phyloP scores from a whole-genome alignment of 2,888 invertebrate species.

The Colletes collaris region DNA sequence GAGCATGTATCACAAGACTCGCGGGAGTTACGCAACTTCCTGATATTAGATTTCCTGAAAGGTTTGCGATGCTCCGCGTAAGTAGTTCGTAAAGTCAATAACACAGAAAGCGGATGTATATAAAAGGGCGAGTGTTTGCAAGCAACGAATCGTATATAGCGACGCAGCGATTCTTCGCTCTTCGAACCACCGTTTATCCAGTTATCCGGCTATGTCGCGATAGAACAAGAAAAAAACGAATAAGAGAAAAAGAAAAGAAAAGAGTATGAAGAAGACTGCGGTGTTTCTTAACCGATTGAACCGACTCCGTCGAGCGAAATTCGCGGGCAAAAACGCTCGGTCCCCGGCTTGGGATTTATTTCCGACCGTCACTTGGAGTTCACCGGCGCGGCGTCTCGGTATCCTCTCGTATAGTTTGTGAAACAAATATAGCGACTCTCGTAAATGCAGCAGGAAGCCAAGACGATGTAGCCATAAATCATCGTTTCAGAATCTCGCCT shows the following conservation, averaged over 20 bases:
- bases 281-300: constrained; percentile 20
- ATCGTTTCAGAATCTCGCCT: too few species aligned
- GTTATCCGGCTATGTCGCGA: constrained; percentile 7
- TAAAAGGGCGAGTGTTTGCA: constrained; percentile 10
- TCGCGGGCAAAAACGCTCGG: not conserved
- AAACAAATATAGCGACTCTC: too few species aligned
- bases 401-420: not conserved
- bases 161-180: constrained; percentile 6
- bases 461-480: too few species aligned
- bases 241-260: not conserved
- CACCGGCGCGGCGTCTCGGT: constrained; percentile 10
- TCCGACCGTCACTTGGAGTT: constrained; percentile 12
- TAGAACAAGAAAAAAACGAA: not conserved
- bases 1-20: too few species aligned
- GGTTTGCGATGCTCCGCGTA: not conserved
- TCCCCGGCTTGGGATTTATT: constrained; percentile 21
- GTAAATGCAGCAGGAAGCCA: too few species aligned
- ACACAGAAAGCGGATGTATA: not conserved
- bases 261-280: not conserved
- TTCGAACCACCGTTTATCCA: constrained; percentile 20
- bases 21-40: not conserved
- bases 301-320: constrained; percentile 8
- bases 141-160: not conserved
- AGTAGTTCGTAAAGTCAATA: constrained; percentile 20
- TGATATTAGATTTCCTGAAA: not conserved